A percentile compares a stretch with the other conserved stretches of the same genome.
These are phyloP conservation scores for Parotocinclus haroldoi DNA, from an alignment of 2,797 vertebrate genomes.

Conservation along the genomic window DNA sequence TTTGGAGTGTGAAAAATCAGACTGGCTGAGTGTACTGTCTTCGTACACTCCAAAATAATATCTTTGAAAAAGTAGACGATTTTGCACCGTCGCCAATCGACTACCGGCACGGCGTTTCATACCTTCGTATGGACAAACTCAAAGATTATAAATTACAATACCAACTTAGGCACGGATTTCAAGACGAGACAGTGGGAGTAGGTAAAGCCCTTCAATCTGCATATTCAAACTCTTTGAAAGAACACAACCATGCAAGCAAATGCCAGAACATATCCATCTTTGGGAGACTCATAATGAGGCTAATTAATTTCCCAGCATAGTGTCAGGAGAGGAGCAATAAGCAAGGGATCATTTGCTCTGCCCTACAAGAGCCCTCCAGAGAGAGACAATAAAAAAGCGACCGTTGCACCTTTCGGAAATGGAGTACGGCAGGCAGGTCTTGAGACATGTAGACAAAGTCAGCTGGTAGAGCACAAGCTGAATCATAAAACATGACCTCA, in stretches of 20 bases:
- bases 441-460: slow-evolving; percentile 32
- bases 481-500: slow-evolving; percentile 18
- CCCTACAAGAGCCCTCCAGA: slow-evolving; percentile 55
- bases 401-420: slow-evolving; percentile 35
- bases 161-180: too few species aligned
- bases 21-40: too few species aligned
- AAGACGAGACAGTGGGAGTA: not conserved
- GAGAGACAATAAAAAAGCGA: slow-evolving; percentile 41
- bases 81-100: too few species aligned
- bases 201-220: slow-evolving; percentile 4
- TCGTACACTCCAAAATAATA: not conserved
- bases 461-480: slow-evolving; percentile 9
- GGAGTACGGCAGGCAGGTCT: slow-evolving; percentile 23
- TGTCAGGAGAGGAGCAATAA: slow-evolving; percentile 53
- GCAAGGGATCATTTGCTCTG: slow-evolving; percentile 52
- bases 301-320: slow-evolving; percentile 54
- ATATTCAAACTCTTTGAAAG: slow-evolving; percentile 21
- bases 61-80: not conserved
- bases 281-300: slow-evolving; percentile 51
- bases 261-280: slow-evolving; percentile 46
- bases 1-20: not conserved
- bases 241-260: slow-evolving; percentile 20
- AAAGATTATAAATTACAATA: too few species aligned
- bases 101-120: too few species aligned
- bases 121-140: too few species aligned